phyloP scores from a whole-genome alignment of 2,113 vertebrate genomes.

The Boulengeromyrus knoepffleri region DNA sequence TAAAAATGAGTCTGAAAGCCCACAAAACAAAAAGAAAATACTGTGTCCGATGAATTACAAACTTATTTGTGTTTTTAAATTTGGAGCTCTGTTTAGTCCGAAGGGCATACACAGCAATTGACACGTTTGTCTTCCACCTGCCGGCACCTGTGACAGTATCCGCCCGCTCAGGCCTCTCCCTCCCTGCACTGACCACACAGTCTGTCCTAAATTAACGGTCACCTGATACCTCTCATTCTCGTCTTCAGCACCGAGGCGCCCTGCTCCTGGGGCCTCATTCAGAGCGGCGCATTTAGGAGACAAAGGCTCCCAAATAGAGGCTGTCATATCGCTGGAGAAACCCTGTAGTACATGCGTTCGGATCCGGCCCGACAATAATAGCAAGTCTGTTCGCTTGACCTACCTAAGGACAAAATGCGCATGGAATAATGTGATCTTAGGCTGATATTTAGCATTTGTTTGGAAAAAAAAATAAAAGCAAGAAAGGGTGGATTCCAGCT shows the following conservation, averaged over 20 bases:
- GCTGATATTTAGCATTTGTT: constrained; percentile 56
- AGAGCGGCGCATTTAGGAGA: constrained; percentile 39
- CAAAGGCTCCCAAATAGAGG: constrained; percentile 40
- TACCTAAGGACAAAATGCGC: constrained; percentile 51
- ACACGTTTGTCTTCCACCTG: background rate
- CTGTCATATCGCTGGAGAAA: constrained; percentile 50
- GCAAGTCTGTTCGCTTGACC: constrained; percentile 58
- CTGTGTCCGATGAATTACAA: background rate
- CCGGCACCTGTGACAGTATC: background rate
- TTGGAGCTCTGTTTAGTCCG: background rate
- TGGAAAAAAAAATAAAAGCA: constrained; percentile 30
- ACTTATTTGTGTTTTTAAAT: background rate
- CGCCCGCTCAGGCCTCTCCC: constrained; percentile 37
- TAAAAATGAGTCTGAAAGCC: background rate
- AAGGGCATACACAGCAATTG: background rate
- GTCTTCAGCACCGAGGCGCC: constrained; percentile 28
- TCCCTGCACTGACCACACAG: constrained; percentile 40
- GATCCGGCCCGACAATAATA: constrained; percentile 54
- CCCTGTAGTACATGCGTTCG: constrained; percentile 35
- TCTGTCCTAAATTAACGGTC: constrained; percentile 36
- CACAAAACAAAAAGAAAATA: background rate
- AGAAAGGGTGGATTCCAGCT: constrained; percentile 34
- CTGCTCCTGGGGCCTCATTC: constrained; percentile 30
- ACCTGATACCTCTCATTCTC: constrained; percentile 33
- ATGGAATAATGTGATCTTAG: constrained; percentile 59